Evolutionary conservation across 37 sponge, comb jelly and placozoan species (phyloP).

Genomic region (Agelas oroides): DNA sequence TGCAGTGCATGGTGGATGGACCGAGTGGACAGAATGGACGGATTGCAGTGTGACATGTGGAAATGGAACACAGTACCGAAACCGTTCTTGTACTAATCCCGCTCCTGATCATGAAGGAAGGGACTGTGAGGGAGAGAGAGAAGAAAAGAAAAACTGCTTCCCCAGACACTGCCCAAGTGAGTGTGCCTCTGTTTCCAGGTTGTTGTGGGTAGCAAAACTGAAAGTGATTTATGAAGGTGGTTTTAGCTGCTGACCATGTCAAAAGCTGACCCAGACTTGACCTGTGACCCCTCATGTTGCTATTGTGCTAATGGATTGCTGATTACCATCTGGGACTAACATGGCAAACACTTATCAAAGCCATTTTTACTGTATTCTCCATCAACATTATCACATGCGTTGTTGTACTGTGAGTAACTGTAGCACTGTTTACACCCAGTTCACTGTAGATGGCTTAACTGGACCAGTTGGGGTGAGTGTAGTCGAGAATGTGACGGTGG

Average conservation of each 20-base stretch:
- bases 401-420: too few species aligned
- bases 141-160: constrained; percentile 30
- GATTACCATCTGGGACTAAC: too few species aligned
- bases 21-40: constrained; percentile 63
- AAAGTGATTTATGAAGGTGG: too few species aligned
- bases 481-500: constrained; percentile 60
- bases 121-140: constrained; percentile 56
- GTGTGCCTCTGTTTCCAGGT: background rate
- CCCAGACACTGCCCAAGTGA: constrained; percentile 70
- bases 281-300: too few species aligned
- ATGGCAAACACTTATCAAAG: too few species aligned
- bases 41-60: constrained; percentile 69
- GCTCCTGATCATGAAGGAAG: constrained; percentile 58
- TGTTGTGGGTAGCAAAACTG: too few species aligned
- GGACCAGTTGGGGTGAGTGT: constrained; percentile 75
- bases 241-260: too few species aligned
- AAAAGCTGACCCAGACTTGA: too few species aligned
- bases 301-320: too few species aligned
- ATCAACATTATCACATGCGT: too few species aligned
- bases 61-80: constrained; percentile 51
- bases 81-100: constrained; percentile 53
- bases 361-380: too few species aligned
- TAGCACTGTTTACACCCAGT: constrained; percentile 22
- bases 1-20: constrained; percentile 76
- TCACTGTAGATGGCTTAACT: constrained; percentile 71